Conservation (phyloP, 2,113 vertebrate genomes). For the Chaenocephalus aceratus region DNA sequence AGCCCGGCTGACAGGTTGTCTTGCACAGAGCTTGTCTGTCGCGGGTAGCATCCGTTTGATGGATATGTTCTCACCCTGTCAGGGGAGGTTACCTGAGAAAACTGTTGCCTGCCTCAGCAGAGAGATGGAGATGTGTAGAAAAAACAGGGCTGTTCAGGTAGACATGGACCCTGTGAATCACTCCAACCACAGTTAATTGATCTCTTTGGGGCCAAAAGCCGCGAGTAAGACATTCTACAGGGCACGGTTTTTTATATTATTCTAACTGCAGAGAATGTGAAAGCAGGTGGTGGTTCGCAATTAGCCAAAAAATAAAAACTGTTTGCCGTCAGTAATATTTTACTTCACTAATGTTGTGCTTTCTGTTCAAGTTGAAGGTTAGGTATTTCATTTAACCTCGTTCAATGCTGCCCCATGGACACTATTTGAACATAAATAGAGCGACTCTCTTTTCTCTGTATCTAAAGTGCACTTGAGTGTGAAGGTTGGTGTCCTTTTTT, state of each 20-base stretch:
- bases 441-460: not conserved
- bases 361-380: not conserved
- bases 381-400: slow-evolving; percentile 24
- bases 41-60: slow-evolving; percentile 64
- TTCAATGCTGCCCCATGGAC: not conserved
- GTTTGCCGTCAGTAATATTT: slow-evolving; percentile 19
- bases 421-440: not conserved
- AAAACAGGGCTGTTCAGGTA: slow-evolving; percentile 45
- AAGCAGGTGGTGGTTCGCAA: not conserved
- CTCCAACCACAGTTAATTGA: slow-evolving; percentile 73
- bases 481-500: not conserved
- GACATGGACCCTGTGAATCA: slow-evolving; percentile 64
- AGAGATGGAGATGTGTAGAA: slow-evolving; percentile 42
- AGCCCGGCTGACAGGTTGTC: slow-evolving; percentile 73
- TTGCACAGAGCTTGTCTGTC: slow-evolving; percentile 70
- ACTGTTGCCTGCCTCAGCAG: slow-evolving; percentile 61
- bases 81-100: slow-evolving; percentile 71
- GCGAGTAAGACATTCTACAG: slow-evolving; percentile 18
- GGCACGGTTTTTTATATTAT: slow-evolving; percentile 5
- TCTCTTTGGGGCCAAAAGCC: slow-evolving; percentile 74
- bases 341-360: slow-evolving; percentile 6
- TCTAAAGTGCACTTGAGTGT: not conserved
- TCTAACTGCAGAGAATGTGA: slow-evolving; percentile 30
- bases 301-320: slow-evolving; percentile 18
- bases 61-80: slow-evolving; percentile 79